Evolutionary conservation across 2,797 vertebrate species (phyloP).

Genomic region (Xerus rutilus): DNA sequence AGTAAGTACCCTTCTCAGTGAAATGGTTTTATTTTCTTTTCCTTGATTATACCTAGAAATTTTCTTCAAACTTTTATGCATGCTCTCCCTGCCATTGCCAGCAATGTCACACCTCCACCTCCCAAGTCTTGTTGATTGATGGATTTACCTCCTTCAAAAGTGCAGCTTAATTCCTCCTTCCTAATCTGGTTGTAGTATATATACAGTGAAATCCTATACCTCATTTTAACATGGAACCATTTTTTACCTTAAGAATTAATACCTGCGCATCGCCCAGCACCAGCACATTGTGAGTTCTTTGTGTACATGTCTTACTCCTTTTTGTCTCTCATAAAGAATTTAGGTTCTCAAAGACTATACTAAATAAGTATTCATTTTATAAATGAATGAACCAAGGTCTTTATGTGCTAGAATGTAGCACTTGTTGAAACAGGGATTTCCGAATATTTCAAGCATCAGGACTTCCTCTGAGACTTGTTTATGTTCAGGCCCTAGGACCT

Average conservation of each 20-base stretch:
- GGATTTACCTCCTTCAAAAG: not conserved
- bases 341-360: constrained; percentile 6
- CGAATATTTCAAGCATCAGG: not conserved
- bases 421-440: not conserved
- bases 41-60: not conserved
- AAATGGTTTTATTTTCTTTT: not conserved
- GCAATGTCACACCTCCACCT: not conserved
- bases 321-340: not conserved
- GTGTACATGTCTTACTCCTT: not conserved
- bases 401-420: not conserved
- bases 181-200: not conserved
- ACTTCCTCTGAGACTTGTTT: constrained; percentile 6
- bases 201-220: not conserved
- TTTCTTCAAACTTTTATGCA: not conserved
- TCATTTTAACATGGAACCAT: not conserved
- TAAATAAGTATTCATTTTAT: constrained; percentile 42
- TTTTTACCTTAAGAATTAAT: not conserved
- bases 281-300: not conserved
- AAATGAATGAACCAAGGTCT: constrained; percentile 36
- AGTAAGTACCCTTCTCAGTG: not conserved
- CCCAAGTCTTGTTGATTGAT: not conserved
- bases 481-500: too few species aligned
- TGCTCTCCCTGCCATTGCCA: not conserved
- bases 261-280: not conserved
- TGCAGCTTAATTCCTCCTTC: not conserved